These are phyloP conservation scores for Antheraea yamamai DNA, from an alignment of 2,888 invertebrate species.

Conservation along the genomic window DNA sequence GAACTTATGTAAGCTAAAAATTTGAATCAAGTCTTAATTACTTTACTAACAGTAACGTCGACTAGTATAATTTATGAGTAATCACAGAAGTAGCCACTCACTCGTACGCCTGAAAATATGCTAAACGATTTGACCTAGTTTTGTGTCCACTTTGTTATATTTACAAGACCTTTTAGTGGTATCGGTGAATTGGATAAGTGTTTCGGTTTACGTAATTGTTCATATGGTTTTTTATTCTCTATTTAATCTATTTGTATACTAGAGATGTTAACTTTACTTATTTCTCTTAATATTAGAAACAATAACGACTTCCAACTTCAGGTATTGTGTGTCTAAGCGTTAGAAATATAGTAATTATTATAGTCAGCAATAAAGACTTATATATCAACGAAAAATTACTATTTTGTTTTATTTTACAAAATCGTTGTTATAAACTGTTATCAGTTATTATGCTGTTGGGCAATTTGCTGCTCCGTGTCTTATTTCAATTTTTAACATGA, in stretches of 20 bases:
- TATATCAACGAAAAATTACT: too few relatives aligned
- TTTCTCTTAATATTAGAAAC: too few relatives aligned
- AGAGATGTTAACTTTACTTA: too few relatives aligned
- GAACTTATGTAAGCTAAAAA: background rate
- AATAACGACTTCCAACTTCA: too few relatives aligned
- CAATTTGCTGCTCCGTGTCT: too few relatives aligned
- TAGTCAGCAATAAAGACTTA: too few relatives aligned
- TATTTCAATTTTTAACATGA: too few relatives aligned
- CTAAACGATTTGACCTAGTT: constrained; percentile 21
- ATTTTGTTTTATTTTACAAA: too few relatives aligned
- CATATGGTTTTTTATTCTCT: background rate
- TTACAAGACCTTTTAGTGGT: constrained; percentile 3
- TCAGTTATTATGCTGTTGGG: too few relatives aligned
- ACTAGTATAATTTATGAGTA: constrained; percentile 16
- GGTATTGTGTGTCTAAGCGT: too few relatives aligned
- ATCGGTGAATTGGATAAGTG: background rate
- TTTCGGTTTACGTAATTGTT: background rate
- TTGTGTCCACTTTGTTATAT: background rate
- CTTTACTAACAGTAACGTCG: background rate
- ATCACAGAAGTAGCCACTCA: constrained; percentile 12
- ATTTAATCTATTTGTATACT: background rate
- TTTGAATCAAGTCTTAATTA: background rate
- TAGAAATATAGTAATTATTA: too few relatives aligned
- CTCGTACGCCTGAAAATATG: constrained; percentile 13
- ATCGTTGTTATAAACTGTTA: too few relatives aligned